Evolutionary conservation across 2,797 vertebrate species (phyloP), one percentile per base, ranked within the genome.

Genomic region (Cynopterus sphinx): DNA sequence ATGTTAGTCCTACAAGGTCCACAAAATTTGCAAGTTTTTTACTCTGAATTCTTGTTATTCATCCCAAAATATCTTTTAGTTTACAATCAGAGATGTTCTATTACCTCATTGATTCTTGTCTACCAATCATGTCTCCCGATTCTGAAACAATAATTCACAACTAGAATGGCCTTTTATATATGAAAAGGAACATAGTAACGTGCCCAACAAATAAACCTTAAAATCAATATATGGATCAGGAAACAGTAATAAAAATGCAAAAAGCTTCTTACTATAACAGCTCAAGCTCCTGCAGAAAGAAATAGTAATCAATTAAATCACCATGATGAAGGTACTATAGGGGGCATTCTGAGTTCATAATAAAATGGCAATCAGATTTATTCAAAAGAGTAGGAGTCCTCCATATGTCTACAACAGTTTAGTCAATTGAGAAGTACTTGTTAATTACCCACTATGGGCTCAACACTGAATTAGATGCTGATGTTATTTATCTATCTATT

Each of bases 201-300:
- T 9, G 0, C 28, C 55, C n/a, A 78, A 63, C 57, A 87, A 94
- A 67, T 19, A 61, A 93, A 61, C 2, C 19, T 88, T 94, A 83
- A 88, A 84, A 83, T 90, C 77, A 77, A 86, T 84, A 82, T 63
- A 41, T 31, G 39, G 57, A 86, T 81, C 43, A 90, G 77, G 55
- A 90, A 92, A 31, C 11, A 68, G 31, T 71, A 78, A 67, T 61
- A 96, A 92, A 91, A 70, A 92, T 67, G 4, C 51, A 87, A 93
- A 91, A 24, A 9, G 55, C 21, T 95, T 92, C n/a, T 92, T 91
- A 79, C 9, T 65, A 33, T 67, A 39, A 77, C 41, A 92, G 24
- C 67, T 77, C n/a, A 94, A 53, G 28, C 67, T 94, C 36, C 21
- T 53, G 39, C 16, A 91, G 78, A 26, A 96, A 71, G 15, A 74